Evolutionary conservation across 2,888 invertebrate genomes (phyloP), one percentile per base, ranked within the genome.

Genomic region (Crossocerus cetratus): DNA sequence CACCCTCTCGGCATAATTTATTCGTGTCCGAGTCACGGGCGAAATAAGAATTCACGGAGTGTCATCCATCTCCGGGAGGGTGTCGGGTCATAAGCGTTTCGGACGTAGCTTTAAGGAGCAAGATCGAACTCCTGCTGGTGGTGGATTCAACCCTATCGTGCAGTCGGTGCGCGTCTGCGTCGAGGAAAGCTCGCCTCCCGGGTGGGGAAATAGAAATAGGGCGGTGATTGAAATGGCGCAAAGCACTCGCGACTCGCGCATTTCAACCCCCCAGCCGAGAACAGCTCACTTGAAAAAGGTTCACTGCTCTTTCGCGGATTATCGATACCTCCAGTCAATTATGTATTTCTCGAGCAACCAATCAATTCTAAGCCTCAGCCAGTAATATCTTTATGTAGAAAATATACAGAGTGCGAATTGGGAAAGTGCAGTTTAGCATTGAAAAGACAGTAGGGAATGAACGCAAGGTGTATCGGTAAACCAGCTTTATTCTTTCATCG

Each of bases 401-500:
- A 32, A 32, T 32, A 32, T 32, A 21, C 21, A 55, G 21, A 18
- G 20, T 13, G 23, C 11, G 32, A 32, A 32, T 32, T 32, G 3
- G 32, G 32, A 32, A 32, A 32, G 32, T 32, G 11, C 11, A 32
- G 2, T 32, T 32, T 32, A 32, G 32, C 8, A 16, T 49, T 16
- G 49, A n/a, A 49, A 16, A 49, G 16, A 49, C 14, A 49, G 13
- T 4, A 43, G 14, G 16, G 3, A 16, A 16, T 55, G 43, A 44
- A 71, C 63, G 57, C 65, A 56, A 49, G 63, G 59, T 18, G 59
- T 72, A 32, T 74, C 69, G 65, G 57, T 81, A 81, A 81, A 78
- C 74, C 81, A 74, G 67, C 65, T 81, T 81, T 81, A 81, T 81
- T 81, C 63, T 78, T 70, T 74, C 66, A 65, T 77, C 63, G 61